Conservation (phyloP, 2,888 invertebrate genomes). For the Sinotaia quadrata region DNA sequence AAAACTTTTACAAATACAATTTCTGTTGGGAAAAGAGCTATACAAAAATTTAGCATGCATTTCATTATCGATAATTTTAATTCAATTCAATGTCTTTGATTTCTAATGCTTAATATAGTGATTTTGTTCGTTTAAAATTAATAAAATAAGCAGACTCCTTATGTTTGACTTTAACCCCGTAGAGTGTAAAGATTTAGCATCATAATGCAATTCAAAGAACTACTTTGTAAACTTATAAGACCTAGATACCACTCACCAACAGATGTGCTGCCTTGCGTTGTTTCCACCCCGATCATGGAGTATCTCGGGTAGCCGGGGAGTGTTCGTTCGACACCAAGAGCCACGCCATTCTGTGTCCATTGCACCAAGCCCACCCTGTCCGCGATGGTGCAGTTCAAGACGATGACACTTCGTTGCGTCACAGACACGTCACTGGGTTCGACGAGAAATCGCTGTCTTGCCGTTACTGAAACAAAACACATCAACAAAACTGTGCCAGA, state of each 20-base stretch:
- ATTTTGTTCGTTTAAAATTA: no score
- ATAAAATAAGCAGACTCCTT: no score
- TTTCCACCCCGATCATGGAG: slow-evolving; percentile 90
- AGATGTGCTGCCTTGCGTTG: slow-evolving; percentile 36
- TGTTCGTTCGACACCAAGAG: slow-evolving; percentile 90
- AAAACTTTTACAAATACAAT: no score
- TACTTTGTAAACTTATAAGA: no score
- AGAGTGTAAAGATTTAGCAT: no score
- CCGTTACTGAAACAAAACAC: slow-evolving; percentile 42
- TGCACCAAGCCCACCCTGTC: slow-evolving; percentile 91
- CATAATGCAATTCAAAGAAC: no score
- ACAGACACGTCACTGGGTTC: slow-evolving; percentile 93
- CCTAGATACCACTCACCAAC: not conserved
- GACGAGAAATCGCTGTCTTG: slow-evolving; percentile 89
- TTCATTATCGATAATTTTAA: no score
- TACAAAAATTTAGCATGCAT: no score
- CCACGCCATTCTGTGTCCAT: slow-evolving; percentile 98
- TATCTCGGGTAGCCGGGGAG: slow-evolving; percentile 94
- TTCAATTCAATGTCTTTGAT: no score
- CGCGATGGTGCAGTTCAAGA: slow-evolving; percentile 91
- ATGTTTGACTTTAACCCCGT: no score
- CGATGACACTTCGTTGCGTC: slow-evolving; percentile 88
- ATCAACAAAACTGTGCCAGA: not conserved
- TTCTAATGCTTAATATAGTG: no score
- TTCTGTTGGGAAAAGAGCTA: no score